These are phyloP conservation scores for Poeciliopsis occidentalis DNA, from an alignment of 2,113 vertebrate species.

Conservation along the genomic window DNA sequence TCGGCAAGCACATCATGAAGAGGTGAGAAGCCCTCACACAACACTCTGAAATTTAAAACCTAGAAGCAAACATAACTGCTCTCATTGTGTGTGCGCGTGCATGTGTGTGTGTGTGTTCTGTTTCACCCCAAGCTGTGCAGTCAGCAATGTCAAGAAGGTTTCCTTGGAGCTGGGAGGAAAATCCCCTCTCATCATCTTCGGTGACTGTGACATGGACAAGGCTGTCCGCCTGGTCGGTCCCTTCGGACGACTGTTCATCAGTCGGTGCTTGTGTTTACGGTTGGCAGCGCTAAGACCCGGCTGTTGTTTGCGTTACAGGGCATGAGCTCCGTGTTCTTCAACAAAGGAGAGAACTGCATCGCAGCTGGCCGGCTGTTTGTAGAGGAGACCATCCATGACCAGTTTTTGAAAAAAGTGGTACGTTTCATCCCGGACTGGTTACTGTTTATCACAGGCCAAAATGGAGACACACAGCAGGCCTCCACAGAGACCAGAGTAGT, in stretches of 20 bases:
- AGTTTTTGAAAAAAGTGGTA: slow-evolving; percentile 86
- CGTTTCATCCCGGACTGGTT: not conserved
- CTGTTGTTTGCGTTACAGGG: slow-evolving; percentile 74
- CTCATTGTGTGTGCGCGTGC: too few species aligned
- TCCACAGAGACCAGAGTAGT: not conserved
- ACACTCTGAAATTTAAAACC: too few species aligned
- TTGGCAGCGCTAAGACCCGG: not conserved
- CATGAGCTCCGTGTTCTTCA: slow-evolving; percentile 90
- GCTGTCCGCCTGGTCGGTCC: slow-evolving; percentile 85
- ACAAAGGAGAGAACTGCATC: slow-evolving; percentile 92
- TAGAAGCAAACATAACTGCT: rapidly evolving
- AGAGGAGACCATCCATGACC: slow-evolving; percentile 85
- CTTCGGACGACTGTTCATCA: rapidly evolving
- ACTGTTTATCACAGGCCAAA: too few species aligned
- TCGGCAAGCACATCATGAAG: too few species aligned
- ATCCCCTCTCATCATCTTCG: slow-evolving; percentile 89
- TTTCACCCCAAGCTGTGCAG: slow-evolving; percentile 80
- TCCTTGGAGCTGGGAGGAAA: slow-evolving; percentile 91
- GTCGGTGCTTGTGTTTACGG: not conserved
- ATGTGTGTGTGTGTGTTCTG: not conserved
- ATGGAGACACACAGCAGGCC: too few species aligned
- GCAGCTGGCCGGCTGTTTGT: slow-evolving; percentile 87
- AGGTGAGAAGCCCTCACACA: too few species aligned
- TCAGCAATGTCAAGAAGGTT: slow-evolving; percentile 89
- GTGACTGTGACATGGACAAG: slow-evolving; percentile 89